Evolutionary conservation across 1,140 invertebrate species (phyloP), one percentile per base, ranked within the genome.

Genomic region (Pachypeltis micranthus): DNA sequence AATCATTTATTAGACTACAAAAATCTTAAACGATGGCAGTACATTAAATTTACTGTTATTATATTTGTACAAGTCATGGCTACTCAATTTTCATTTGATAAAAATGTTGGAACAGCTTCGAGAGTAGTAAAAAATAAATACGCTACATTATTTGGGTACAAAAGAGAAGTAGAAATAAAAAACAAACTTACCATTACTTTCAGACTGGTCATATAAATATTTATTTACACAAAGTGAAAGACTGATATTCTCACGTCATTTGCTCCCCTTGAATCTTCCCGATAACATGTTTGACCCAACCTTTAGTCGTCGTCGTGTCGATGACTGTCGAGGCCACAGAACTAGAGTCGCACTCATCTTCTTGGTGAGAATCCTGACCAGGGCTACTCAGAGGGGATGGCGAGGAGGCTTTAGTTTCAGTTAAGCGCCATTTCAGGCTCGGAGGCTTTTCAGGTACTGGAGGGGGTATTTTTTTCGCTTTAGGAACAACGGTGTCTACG

Each of bases 211-310:
- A n/a, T n/a, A n/a, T n/a, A n/a, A n/a, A n/a, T n/a, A n/a, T n/a
- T n/a, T n/a, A n/a, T n/a, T n/a, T n/a, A n/a, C n/a, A n/a, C n/a
- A n/a, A n/a, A n/a, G n/a, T n/a, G n/a, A n/a, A n/a, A n/a, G n/a
- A n/a, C n/a, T n/a, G n/a, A n/a, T n/a, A n/a, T n/a, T 39, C 14
- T 47, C 44, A 47, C n/a, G n/a, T 3, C 2, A 19, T 47, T 47
- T 61, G 59, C 21, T 67, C 74, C 10, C 72, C 74, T 70, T 79
- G 75, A 14, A 79, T 69, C 68, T 76, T 78, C 2, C 75, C 75
- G 29, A 79, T 75, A 19, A 79, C 74, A 67, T 79, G 76, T 62
- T 73, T 75, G 2, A 79, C 77, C 77, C 77, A 79, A 10, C 77
- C 77, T 70, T 75, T 75, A 10, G 70, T 67, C 55, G 67, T 70